Evolutionary conservation across 2,888 invertebrate species (phyloP), one percentile per base, ranked within the genome.

Genomic region (Seira sanloemensis): DNA sequence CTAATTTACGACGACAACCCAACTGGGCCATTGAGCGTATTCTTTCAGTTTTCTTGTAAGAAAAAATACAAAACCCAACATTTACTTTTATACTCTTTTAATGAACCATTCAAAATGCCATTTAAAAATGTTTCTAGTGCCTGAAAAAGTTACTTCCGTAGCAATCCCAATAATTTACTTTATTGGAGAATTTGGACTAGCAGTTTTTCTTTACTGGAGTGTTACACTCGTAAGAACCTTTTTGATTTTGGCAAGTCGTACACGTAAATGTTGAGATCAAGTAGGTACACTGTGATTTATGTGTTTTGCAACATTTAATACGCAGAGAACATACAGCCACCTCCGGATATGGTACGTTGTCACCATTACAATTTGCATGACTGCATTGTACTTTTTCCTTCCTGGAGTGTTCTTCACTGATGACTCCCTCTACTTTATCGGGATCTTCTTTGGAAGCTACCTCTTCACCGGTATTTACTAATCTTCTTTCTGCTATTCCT

Each of bases 401-500:
- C 87, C 87, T 2, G 87, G 87, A 58, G 81, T 87, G 1, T 84
- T 87, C 67, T 86, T 87, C 71, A 87, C 87, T 0, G 87, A 87
- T 5, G 87, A 87, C 54, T 79, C 78, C 0, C 50, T 66, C 12
- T 84, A 73, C 25, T 87, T 86, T 23, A 76, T 87, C 23, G 73
- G 26, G 12, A 69, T 86, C 18, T 87, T 86, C 46, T 21, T 86
- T 18, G 77, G 19, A 0, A 87, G 87, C 27, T 87, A 87, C 27
- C 54, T 77, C 21, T 87, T 87, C 62, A 87, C 87, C 4, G n/a
- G n/a, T n/a, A n/a, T n/a, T 95, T 93, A 95, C 94, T 37, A 95
- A 95, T 90, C 89, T 96, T 89, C 85, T 95, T 86, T 95, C 95
- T 0, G 94, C 94, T 1, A 93, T 95, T 9, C 95, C 95, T 0